Evolutionary conservation across 2,888 invertebrate species (phyloP).

Genomic region (Acanthosepion lycidas): DNA sequence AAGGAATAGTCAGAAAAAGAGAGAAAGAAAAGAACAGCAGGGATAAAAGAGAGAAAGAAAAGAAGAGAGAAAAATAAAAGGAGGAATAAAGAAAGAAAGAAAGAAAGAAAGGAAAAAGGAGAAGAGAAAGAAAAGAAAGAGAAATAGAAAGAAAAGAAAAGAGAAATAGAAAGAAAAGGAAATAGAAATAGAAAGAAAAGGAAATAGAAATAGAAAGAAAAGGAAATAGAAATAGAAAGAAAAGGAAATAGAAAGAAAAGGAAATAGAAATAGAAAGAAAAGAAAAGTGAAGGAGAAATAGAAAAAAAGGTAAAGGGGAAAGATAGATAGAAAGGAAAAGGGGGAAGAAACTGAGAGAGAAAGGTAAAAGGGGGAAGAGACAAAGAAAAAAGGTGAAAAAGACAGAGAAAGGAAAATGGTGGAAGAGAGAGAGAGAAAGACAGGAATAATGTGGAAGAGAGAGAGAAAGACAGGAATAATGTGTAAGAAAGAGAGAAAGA

Average conservation of each 20-base stretch:
- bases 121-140: background rate
- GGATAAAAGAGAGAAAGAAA: background rate
- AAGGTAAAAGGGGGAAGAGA: background rate
- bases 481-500: background rate
- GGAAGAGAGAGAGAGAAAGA: background rate
- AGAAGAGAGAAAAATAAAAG: background rate
- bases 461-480: background rate
- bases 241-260: background rate
- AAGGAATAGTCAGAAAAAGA: background rate
- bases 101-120: background rate
- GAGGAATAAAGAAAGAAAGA: background rate
- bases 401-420: background rate
- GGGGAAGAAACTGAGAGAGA: no score
- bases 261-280: background rate
- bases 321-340: background rate
- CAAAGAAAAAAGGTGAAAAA: no score
- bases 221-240: background rate
- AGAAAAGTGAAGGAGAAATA: background rate
- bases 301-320: background rate
- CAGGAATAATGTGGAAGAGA: background rate
- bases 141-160: background rate
- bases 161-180: background rate
- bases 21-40: background rate
- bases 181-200: background rate
- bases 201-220: background rate